Conservation (phyloP, 2,888 invertebrate genomes). For the Hipparchia semele region DNA sequence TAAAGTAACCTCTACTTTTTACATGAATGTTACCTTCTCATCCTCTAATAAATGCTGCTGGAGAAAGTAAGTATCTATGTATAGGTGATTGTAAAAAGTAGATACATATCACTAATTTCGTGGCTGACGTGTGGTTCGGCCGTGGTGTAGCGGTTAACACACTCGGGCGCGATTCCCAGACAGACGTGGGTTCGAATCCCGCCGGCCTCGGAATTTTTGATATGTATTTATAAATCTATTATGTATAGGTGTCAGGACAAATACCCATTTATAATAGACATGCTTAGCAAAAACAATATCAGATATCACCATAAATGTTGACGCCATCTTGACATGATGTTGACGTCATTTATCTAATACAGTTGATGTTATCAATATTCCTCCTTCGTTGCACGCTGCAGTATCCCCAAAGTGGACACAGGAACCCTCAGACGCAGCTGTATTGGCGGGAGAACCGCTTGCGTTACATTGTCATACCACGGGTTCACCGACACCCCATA, state of each 20-base stretch:
- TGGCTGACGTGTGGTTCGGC: too few relatives aligned
- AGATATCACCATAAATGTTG: too few relatives aligned
- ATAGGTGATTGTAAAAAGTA: too few relatives aligned
- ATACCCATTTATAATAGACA: neutral
- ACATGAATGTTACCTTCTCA: neutral
- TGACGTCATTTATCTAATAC: neutral
- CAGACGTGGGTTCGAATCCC: too few relatives aligned
- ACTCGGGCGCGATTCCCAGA: too few relatives aligned
- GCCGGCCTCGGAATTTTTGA: too few relatives aligned
- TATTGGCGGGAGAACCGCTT: slow-evolving; percentile 87
- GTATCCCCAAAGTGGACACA: slow-evolving; percentile 90
- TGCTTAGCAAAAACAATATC: too few relatives aligned
- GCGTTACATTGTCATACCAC: slow-evolving; percentile 88
- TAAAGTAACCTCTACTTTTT: neutral
- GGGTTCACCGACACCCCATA: slow-evolving; percentile 88
- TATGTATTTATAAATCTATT: too few relatives aligned
- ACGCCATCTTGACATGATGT: neutral
- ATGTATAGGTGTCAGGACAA: neutral
- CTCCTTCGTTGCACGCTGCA: slow-evolving; percentile 67
- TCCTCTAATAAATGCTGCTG: slow-evolving; percentile 12
- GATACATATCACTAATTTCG: too few relatives aligned
- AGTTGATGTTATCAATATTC: neutral
- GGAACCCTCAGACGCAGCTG: slow-evolving; percentile 88
- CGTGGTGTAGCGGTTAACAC: too few relatives aligned
- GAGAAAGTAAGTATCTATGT: slow-evolving; percentile 21